These are phyloP conservation scores for Forficula auricularia DNA, from an alignment of 1,140 invertebrate species.

Conservation along the genomic window DNA sequence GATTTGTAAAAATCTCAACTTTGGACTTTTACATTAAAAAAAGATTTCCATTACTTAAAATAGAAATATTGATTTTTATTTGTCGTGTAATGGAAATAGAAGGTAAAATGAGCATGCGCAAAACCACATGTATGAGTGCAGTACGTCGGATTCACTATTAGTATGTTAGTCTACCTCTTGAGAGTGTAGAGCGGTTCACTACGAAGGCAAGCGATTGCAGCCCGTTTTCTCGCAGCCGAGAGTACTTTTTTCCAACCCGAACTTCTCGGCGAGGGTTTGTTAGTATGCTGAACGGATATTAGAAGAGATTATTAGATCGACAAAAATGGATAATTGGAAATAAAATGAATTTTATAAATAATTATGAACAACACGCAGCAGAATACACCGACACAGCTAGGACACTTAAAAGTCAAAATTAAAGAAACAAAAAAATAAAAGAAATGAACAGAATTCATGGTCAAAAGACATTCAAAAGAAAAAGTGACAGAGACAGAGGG, in stretches of 20 bases:
- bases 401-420: no score
- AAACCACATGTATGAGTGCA: no score
- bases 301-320: conserved; percentile 21
- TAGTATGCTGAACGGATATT: conserved; percentile 39
- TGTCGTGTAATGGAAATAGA: no score
- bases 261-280: conserved; percentile 44
- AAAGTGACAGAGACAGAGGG: conserved; percentile 18
- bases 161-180: conserved; percentile 77
- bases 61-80: no score
- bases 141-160: no score
- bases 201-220: conserved; percentile 86
- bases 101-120: no score
- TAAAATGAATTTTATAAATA: conserved; percentile 9
- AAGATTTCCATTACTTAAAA: no score
- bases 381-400: no score
- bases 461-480: conserved; percentile 8
- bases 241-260: conserved; percentile 78
- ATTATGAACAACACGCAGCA: conserved; percentile 12
- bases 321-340: conserved; percentile 20
- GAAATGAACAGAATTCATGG: no score
- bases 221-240: conserved; percentile 82
- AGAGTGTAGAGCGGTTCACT: conserved; percentile 82
- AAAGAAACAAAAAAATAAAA: no score
- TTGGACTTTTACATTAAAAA: no score
- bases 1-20: no score